phyloP scores from a whole-genome alignment of 2,888 invertebrate species.

The Melikaiella ostensackeni region DNA sequence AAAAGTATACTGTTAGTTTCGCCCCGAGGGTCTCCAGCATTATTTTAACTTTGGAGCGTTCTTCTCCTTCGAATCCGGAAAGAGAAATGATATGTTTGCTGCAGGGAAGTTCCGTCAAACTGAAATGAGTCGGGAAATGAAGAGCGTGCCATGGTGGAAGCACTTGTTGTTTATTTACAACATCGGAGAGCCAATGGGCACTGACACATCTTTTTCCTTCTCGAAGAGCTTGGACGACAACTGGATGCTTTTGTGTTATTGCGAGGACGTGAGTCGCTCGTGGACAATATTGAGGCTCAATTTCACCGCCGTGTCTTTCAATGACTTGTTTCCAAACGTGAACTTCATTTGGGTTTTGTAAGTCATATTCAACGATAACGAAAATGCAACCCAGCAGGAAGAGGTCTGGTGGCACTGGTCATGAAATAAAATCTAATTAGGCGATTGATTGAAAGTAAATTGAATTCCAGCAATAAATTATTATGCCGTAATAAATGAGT shows the following conservation, averaged over 20 bases:
- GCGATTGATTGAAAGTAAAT: background rate
- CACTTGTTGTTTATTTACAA: conserved; percentile 90
- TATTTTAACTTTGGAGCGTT: conserved; percentile 87
- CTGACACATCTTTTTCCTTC: conserved; percentile 88
- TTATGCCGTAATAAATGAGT: background rate
- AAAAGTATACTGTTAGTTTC: conserved; percentile 87
- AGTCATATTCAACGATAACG: conserved; percentile 90
- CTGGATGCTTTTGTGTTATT: conserved; percentile 92
- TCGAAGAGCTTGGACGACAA: conserved; percentile 89
- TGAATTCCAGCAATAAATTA: background rate
- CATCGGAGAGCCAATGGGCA: conserved; percentile 94
- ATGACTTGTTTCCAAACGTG: conserved; percentile 86
- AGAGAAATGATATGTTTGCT: conserved; percentile 88
- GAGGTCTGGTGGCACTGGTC: conserved; percentile 87
- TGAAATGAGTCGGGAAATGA: conserved; percentile 90
- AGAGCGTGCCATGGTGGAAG: conserved; percentile 95
- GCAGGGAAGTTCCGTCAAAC: conserved; percentile 85
- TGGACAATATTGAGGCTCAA: conserved; percentile 90
- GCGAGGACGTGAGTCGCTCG: conserved; percentile 95
- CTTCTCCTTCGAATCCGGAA: conserved; percentile 94
- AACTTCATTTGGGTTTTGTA: conserved; percentile 82
- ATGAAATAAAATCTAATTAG: background rate
- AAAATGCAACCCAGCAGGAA: conserved; percentile 97
- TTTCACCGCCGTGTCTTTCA: conserved; percentile 90
- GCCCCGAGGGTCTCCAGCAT: conserved; percentile 94